Percentiles rank a stretch among this genome's conserved stretches.
phyloP scores from a whole-genome alignment of 1,140 invertebrate species.

The Phenacoccus solenopsis region DNA sequence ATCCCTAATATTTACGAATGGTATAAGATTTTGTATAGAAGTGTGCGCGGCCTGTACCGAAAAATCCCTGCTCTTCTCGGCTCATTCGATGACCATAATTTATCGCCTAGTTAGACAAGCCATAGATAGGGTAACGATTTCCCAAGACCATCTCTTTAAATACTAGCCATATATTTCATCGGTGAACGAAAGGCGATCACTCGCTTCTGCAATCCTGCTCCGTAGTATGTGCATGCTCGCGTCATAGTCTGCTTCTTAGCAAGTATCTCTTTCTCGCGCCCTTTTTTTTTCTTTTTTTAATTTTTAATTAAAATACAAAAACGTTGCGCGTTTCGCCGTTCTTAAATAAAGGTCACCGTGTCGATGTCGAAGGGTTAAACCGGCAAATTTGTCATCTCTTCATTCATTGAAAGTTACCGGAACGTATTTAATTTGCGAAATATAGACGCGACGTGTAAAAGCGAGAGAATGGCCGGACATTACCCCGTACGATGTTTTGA shows the following conservation, averaged over 20 bases:
- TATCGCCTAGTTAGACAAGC: background rate
- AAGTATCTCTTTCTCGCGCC: too few relatives aligned
- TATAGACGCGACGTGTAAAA: background rate
- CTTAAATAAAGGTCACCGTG: too few relatives aligned
- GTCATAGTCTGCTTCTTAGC: too few relatives aligned
- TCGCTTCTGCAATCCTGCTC: too few relatives aligned
- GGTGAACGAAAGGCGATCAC: too few relatives aligned
- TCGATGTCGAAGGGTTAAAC: too few relatives aligned
- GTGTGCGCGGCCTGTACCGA: background rate
- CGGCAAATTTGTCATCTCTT: background rate
- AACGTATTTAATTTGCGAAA: background rate
- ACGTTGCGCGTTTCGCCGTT: too few relatives aligned
- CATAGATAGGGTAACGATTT: background rate
- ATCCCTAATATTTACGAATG: background rate
- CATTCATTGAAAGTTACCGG: background rate
- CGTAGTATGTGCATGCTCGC: too few relatives aligned
- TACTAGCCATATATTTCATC: background rate
- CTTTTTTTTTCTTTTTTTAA: background rate
- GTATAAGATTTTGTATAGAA: background rate
- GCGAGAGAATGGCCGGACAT: background rate
- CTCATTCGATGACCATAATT: background rate
- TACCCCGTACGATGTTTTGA: background rate
- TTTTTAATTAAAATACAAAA: background rate
- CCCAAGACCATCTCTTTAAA: background rate
- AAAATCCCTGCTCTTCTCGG: constrained; percentile 1